Conservation (phyloP, 2,888 invertebrate genomes). For the Agrochola lota region DNA sequence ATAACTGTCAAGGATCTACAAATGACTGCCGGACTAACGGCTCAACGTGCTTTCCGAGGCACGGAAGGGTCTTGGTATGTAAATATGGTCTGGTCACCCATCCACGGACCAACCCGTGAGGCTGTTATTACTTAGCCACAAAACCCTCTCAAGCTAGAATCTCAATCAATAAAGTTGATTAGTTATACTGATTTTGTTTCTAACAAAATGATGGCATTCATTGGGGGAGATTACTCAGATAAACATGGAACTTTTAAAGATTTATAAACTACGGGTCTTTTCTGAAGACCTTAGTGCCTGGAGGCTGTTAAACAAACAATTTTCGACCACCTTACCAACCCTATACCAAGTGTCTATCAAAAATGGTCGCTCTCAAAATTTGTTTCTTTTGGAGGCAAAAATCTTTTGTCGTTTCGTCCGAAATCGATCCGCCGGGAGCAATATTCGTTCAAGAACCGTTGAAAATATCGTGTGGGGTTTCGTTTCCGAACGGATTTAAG, state of each 20-base stretch:
- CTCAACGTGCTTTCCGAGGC: too few species aligned
- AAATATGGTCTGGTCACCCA: too few species aligned
- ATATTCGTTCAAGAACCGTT: slow-evolving; percentile 78
- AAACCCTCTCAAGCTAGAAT: too few species aligned
- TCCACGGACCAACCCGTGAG: too few species aligned
- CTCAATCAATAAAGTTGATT: too few species aligned
- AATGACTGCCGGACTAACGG: too few species aligned
- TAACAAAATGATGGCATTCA: not conserved
- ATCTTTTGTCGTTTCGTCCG: slow-evolving; percentile 71
- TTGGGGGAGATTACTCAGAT: not conserved
- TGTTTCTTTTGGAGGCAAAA: slow-evolving; percentile 74
- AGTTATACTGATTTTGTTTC: not conserved
- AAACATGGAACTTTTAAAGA: not conserved
- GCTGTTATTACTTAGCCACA: too few species aligned
- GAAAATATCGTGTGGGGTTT: slow-evolving; percentile 79
- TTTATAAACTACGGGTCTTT: not conserved
- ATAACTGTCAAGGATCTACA: too few species aligned
- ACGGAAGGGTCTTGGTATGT: too few species aligned
- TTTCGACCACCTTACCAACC: slow-evolving; percentile 4
- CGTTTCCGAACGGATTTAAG: slow-evolving; percentile 74
- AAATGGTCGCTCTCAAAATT: slow-evolving; percentile 64
- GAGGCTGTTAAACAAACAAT: slow-evolving; percentile 5
- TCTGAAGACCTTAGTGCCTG: not conserved
- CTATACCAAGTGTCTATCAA: slow-evolving; percentile 52
- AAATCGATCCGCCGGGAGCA: slow-evolving; percentile 80